Conservation (phyloP, 2,888 invertebrate genomes). For the Melipona beecheii region DNA sequence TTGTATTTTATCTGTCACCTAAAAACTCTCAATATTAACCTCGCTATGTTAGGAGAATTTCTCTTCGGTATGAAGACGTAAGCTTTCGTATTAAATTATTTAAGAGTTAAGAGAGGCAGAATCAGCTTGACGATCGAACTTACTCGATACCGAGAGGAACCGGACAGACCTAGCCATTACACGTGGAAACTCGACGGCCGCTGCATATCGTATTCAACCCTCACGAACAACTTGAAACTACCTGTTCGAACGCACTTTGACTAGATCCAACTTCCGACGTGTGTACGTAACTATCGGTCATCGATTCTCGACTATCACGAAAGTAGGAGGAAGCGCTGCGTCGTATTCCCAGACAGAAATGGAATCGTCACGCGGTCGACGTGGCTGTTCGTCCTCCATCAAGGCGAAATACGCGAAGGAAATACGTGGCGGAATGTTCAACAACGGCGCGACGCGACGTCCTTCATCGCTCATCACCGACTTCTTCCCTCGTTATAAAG, state of each 20-base stretch:
- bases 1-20: no score
- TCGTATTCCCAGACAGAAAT: conserved; percentile 28
- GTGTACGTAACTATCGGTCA: neutral
- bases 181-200: neutral
- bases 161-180: neutral
- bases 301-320: neutral
- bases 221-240: neutral
- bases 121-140: neutral
- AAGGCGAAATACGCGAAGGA: conserved; percentile 51
- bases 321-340: neutral
- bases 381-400: conserved; percentile 27
- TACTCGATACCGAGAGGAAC: neutral
- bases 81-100: no score
- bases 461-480: conserved; percentile 20
- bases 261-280: neutral
- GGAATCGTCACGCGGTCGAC: conserved; percentile 34
- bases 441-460: conserved; percentile 20
- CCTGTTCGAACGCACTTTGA: neutral
- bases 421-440: conserved; percentile 55
- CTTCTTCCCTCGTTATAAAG: conserved; percentile 60
- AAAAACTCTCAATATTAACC: no score
- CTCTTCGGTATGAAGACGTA: no score
- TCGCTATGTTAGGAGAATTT: no score
- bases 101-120: neutral
- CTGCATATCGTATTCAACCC: neutral